phyloP scores from a whole-genome alignment of 2,113 vertebrate genomes.

The Sapayoa aenigma region DNA sequence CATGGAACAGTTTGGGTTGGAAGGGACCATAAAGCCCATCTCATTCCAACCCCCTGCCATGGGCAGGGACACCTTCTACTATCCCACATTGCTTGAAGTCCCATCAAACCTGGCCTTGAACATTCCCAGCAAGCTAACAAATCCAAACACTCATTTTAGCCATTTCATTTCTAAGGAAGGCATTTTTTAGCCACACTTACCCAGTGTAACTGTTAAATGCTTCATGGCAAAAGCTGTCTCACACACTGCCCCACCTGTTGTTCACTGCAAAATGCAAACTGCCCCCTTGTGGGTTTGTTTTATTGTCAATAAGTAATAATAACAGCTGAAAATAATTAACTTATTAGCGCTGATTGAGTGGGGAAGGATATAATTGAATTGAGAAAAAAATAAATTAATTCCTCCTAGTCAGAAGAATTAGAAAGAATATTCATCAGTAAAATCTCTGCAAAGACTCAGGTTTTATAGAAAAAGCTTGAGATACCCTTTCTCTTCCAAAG shows the following conservation, averaged over 20 bases:
- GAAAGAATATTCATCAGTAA: background rate
- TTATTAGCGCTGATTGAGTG: background rate
- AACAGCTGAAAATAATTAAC: background rate
- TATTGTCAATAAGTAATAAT: background rate
- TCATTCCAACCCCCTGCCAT: background rate
- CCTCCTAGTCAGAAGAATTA: background rate
- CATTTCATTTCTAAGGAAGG: background rate
- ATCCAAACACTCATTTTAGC: background rate
- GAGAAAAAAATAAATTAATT: background rate
- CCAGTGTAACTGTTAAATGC: background rate
- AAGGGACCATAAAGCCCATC: background rate
- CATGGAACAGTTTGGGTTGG: too few relatives aligned
- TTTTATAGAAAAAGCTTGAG: background rate
- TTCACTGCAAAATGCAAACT: background rate
- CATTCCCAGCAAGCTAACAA: background rate
- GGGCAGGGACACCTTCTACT: background rate
- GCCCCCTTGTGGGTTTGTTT: background rate
- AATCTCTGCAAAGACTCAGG: background rate
- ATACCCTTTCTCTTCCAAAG: background rate
- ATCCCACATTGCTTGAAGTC: background rate
- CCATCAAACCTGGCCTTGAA: background rate
- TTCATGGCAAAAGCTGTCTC: background rate
- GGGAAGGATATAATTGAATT: background rate
- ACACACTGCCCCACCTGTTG: background rate
- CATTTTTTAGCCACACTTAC: background rate